phyloP scores from a whole-genome alignment of 2,888 invertebrate genomes.

The Cremastobaeus sp. region DNA sequence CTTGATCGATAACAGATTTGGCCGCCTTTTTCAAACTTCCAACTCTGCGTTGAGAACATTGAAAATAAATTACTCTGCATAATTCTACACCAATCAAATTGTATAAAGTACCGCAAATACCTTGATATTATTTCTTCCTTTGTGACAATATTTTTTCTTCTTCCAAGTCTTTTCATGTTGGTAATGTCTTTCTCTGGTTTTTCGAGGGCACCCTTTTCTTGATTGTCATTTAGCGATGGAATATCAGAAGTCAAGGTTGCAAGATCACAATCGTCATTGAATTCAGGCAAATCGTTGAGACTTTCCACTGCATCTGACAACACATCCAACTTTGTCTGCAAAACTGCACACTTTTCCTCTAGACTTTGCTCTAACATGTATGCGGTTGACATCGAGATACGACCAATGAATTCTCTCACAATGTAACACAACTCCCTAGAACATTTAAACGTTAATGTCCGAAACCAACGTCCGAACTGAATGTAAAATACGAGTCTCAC shows the following conservation, averaged over 20 bases:
- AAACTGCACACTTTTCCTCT: constrained; percentile 84
- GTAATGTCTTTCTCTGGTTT: constrained; percentile 81
- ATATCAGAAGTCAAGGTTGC: constrained; percentile 63
- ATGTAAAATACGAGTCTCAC: constrained; percentile 77
- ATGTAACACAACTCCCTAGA: constrained; percentile 85
- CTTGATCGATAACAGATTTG: constrained; percentile 88
- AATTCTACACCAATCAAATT: no score
- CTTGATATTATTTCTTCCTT: constrained; percentile 81
- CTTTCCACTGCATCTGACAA: constrained; percentile 86
- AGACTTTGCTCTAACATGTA: constrained; percentile 82
- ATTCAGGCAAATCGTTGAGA: constrained; percentile 80
- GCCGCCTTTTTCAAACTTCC: constrained; percentile 92
- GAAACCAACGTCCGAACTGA: no score
- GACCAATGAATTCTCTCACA: constrained; percentile 86
- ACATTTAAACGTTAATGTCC: no score
- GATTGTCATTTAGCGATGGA: constrained; percentile 64
- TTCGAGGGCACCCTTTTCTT: constrained; percentile 78
- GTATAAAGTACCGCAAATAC: no score
- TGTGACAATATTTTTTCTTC: constrained; percentile 79
- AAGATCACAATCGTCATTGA: constrained; percentile 69
- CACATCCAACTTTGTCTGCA: constrained; percentile 87
- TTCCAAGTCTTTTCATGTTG: constrained; percentile 76
- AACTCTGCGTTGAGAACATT: no score
- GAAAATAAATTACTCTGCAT: no score
- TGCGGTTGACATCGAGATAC: constrained; percentile 81